Evolutionary conservation across 2,797 vertebrate genomes (phyloP), one percentile per base, ranked within the genome.

Genomic region (Molossus alvarezi): DNA sequence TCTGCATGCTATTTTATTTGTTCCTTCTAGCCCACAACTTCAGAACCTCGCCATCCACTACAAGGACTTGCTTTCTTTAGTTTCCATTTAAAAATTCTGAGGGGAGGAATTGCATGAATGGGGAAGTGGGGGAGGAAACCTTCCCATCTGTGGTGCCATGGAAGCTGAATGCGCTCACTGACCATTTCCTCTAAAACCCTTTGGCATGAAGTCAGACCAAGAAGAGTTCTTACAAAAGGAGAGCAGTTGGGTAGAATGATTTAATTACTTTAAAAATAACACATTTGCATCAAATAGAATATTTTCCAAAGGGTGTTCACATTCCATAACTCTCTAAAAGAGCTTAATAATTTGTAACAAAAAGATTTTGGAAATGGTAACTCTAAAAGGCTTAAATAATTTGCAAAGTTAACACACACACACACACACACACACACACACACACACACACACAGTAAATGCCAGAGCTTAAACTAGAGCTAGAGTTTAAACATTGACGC

Each of bases 341-440:
- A 87, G 8, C 15, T 80, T 88, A 91, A 65, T 83, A 48, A 77
- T 84, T 57, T 80, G 9, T 60, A 62, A 72, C 18, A 96, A 91
- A 62, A 87, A 12, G 3, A 37, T 41, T 90, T 81, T 73, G 67
- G 6, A 75, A 89, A 60, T 33, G 21, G 3, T 29, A 29, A 0
- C 48, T 9, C 9, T 53, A 29, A 20, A 77, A 86, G 5, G 17
- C 18, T 91, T 94, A 87, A 14, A n/a, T 60, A n/a, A 60, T 89
- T 91, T 77, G 41, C 45, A 89, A 23, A 80, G 48, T 48, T 65
- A 91, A 89, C 33, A 37, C 53, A 73, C 21, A 10, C 0, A 64
- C 41, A 45, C 41, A 45, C 41, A 45, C 41, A 45, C 41, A 45
- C 41, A 45, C 41, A 45, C 41, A 45, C 41, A 45, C 41, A 45